phyloP scores from a whole-genome alignment of 2,113 vertebrate species.

The Neopipo cinnamomea region DNA sequence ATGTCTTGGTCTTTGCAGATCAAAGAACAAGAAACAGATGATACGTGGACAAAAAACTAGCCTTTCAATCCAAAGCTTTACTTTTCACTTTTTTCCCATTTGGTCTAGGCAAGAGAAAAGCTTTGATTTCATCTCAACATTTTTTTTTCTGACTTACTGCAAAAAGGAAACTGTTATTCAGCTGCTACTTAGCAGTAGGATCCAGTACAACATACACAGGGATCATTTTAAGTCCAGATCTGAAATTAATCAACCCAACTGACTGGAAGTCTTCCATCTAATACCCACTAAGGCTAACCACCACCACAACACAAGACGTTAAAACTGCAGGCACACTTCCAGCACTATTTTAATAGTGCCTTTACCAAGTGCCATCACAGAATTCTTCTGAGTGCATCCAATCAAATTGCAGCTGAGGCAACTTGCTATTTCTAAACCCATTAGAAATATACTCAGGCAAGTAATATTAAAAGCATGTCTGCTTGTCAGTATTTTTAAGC shows the following conservation, averaged over 20 bases:
- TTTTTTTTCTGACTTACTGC: neutral
- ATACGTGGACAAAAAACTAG: neutral
- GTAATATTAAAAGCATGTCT: neutral
- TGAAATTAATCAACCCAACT: neutral
- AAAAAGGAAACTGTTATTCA: neutral
- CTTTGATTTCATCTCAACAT: neutral
- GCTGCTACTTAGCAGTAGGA: neutral
- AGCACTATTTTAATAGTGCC: neutral
- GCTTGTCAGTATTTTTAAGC: neutral
- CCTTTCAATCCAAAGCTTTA: neutral
- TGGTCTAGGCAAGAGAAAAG: neutral
- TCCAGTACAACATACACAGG: neutral
- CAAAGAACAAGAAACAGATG: accelerated
- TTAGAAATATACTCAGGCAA: neutral
- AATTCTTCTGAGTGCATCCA: neutral
- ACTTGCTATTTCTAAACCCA: neutral
- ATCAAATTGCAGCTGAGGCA: neutral
- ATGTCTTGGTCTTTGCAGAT: neutral
- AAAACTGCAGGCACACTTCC: neutral
- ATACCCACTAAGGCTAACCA: neutral
- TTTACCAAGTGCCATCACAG: neutral
- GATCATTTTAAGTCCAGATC: neutral
- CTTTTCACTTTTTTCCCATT: neutral
- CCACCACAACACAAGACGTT: neutral
- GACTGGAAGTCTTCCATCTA: neutral